Conservation (phyloP, 2,797 vertebrate species). For the Ctenopoma kingsleyae region DNA sequence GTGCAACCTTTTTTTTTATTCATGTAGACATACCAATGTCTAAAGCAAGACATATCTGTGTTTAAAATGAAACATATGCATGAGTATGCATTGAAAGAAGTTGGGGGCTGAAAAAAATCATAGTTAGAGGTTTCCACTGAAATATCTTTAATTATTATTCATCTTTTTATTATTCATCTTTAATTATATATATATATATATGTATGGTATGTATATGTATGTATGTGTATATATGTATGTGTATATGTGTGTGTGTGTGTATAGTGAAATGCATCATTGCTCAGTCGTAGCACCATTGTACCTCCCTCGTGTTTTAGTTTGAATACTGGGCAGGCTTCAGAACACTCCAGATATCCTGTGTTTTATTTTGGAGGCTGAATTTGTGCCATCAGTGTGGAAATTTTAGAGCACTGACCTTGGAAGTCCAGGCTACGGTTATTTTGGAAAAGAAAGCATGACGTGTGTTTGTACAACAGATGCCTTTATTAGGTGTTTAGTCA, state of each 20-base stretch:
- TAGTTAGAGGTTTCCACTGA: too few relatives aligned
- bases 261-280: too few relatives aligned
- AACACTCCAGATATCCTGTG: not conserved
- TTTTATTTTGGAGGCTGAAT: not conserved
- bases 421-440: constrained; percentile 5
- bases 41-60: not conserved
- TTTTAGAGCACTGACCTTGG: not conserved
- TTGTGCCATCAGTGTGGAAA: not conserved
- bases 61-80: not conserved
- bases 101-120: too few relatives aligned
- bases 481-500: not conserved
- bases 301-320: not conserved
- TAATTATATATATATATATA: too few relatives aligned
- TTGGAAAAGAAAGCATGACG: constrained; percentile 8
- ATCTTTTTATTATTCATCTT: too few relatives aligned
- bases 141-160: too few relatives aligned
- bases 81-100: constrained; percentile 7
- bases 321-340: not conserved
- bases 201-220: too few relatives aligned
- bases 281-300: too few relatives aligned
- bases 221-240: too few relatives aligned
- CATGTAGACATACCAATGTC: not conserved
- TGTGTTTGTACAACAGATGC: not conserved
- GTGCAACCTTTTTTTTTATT: not conserved
- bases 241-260: too few relatives aligned